phyloP scores from a whole-genome alignment of 2,113 vertebrate genomes.

The Notarius quadriscutis region DNA sequence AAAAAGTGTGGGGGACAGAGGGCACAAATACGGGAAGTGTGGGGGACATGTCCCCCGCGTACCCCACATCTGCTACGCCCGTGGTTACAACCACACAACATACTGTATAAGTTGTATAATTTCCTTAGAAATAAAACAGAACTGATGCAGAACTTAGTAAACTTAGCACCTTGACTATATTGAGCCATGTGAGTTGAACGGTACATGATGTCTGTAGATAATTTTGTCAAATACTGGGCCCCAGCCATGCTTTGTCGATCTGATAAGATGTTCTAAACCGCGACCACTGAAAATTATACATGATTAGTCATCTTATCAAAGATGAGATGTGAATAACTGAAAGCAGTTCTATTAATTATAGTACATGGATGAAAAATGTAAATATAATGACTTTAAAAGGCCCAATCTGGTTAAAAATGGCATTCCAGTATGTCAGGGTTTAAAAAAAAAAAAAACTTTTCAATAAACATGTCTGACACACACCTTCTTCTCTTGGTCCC shows the following conservation, averaged over 20 bases:
- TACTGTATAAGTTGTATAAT: too few species aligned
- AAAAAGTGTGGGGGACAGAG: too few species aligned
- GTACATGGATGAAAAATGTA: background rate
- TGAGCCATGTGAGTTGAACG: too few species aligned
- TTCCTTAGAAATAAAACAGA: too few species aligned
- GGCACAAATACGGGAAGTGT: too few species aligned
- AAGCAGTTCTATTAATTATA: background rate
- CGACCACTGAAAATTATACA: slow-evolving; percentile 2
- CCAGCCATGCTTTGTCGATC: slow-evolving; percentile 16
- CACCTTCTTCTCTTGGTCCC: background rate
- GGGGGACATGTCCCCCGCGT: too few species aligned
- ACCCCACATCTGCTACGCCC: too few species aligned
- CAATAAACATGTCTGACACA: background rate
- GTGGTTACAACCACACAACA: too few species aligned
- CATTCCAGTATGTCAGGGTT: background rate
- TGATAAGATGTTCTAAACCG: slow-evolving; percentile 45
- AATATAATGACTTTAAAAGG: background rate
- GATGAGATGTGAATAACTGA: background rate
- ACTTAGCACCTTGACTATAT: too few species aligned
- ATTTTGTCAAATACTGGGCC: background rate
- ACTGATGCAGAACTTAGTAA: too few species aligned
- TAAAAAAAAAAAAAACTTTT: too few species aligned
- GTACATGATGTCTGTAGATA: background rate
- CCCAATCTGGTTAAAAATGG: background rate
- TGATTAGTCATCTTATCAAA: background rate